phyloP scores from a whole-genome alignment of 2,888 invertebrate species.

The Noctua comes region DNA sequence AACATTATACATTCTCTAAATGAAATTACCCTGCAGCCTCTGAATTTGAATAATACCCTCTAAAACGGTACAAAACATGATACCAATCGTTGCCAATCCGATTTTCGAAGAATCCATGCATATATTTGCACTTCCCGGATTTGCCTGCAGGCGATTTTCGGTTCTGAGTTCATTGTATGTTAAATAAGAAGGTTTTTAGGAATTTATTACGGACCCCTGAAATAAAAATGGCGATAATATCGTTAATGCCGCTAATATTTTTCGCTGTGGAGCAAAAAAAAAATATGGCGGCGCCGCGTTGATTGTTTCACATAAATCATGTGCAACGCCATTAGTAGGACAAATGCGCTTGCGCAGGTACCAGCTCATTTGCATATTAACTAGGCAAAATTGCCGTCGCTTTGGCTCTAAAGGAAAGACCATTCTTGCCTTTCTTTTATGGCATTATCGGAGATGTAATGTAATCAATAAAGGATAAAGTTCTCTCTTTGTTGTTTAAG shows the following conservation, averaged over 20 bases:
- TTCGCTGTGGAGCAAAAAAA: slow-evolving; percentile 60
- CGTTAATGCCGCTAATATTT: slow-evolving; percentile 61
- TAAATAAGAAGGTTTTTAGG: slow-evolving; percentile 45
- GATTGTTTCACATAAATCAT: slow-evolving; percentile 74
- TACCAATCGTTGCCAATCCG: slow-evolving; percentile 51
- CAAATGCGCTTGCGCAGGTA: slow-evolving; percentile 71
- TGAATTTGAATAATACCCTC: slow-evolving; percentile 58
- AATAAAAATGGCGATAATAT: slow-evolving; percentile 62
- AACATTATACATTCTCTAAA: slow-evolving; percentile 34
- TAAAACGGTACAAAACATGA: slow-evolving; percentile 58
- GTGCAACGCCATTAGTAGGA: slow-evolving; percentile 72
- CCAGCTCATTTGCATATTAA: slow-evolving; percentile 71
- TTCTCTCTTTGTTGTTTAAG: slow-evolving; percentile 21
- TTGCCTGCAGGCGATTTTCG: slow-evolving; percentile 53
- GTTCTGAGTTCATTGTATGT: slow-evolving; percentile 63
- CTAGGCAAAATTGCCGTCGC: slow-evolving; percentile 66
- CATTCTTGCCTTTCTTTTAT: slow-evolving; percentile 55
- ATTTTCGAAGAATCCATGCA: slow-evolving; percentile 61
- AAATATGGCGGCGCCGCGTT: slow-evolving; percentile 62
- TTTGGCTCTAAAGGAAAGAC: slow-evolving; percentile 40
- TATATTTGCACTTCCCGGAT: slow-evolving; percentile 56
- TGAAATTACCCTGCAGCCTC: slow-evolving; percentile 19
- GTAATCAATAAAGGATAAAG: slow-evolving; percentile 43
- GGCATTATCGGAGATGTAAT: slow-evolving; percentile 42
- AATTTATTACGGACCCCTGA: slow-evolving; percentile 60